phyloP scores from a whole-genome alignment of 2,888 invertebrate species.

The Phymatocera aterrima region DNA sequence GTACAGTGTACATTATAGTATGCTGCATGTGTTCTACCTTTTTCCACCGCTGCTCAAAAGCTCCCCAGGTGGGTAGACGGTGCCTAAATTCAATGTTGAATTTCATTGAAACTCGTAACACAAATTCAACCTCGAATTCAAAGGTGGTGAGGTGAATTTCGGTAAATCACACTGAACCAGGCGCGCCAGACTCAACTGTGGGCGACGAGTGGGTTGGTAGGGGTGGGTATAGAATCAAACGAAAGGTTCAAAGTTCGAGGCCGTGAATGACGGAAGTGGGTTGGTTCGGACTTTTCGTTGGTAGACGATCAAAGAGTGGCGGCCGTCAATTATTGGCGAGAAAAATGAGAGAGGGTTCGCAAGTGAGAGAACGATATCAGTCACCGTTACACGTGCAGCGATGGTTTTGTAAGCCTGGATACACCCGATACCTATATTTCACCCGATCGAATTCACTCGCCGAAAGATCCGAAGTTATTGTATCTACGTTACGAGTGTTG shows the following conservation, averaged over 20 bases:
- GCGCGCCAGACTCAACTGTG: not conserved
- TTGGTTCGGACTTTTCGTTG: not conserved
- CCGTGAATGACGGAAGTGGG: constrained; percentile 8
- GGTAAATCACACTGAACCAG: not conserved
- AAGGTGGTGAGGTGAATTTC: constrained; percentile 10
- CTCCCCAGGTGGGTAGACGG: too few relatives aligned
- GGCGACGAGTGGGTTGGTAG: too few relatives aligned
- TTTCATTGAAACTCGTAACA: not conserved
- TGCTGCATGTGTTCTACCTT: not conserved
- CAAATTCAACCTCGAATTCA: not conserved
- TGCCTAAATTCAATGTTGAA: not conserved
- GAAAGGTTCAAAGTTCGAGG: constrained; percentile 15
- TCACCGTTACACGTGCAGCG: not conserved
- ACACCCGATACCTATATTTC: too few relatives aligned
- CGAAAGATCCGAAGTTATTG: too few relatives aligned
- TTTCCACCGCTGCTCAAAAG: not conserved
- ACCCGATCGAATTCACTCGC: not conserved
- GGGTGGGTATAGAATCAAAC: not conserved
- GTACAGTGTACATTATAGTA: too few relatives aligned
- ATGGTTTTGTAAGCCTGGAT: not conserved
- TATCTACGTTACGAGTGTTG: too few relatives aligned
- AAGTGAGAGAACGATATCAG: not conserved
- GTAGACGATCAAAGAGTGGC: constrained; percentile 12
- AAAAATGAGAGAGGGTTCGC: not conserved
- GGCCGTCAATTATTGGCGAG: constrained; percentile 6